phyloP scores from a whole-genome alignment of 2,113 vertebrate genomes.

The Semicossyphus pulcher region DNA sequence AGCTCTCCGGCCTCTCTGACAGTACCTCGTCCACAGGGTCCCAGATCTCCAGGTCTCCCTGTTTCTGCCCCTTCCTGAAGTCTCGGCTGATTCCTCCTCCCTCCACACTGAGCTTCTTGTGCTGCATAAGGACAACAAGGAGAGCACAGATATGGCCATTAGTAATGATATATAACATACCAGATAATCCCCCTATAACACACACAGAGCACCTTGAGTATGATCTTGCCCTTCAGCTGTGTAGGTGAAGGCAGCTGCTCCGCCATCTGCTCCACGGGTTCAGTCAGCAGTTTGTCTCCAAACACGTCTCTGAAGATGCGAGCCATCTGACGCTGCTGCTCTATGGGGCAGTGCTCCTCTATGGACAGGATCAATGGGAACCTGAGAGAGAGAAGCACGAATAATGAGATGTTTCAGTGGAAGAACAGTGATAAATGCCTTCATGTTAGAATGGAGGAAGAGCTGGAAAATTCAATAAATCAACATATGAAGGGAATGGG shows the following conservation, averaged over 20 bases:
- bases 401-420: too few species aligned
- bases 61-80: conserved; percentile 84
- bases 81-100: conserved; percentile 85
- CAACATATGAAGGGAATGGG: not conserved
- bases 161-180: not conserved
- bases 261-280: conserved; percentile 90
- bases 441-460: too few species aligned
- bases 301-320: conserved; percentile 91
- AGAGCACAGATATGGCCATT: not conserved
- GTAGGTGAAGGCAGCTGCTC: conserved; percentile 95
- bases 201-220: conserved; percentile 88
- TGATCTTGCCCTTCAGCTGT: conserved; percentile 94
- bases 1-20: too few species aligned
- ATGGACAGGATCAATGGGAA: conserved; percentile 96
- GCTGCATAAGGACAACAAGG: conserved; percentile 79
- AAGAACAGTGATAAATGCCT: too few species aligned
- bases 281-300: conserved; percentile 89
- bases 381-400: conserved; percentile 74
- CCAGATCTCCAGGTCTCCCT: conserved; percentile 96
- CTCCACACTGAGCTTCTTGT: conserved; percentile 94
- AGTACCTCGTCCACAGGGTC: conserved; percentile 95
- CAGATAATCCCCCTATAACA: too few species aligned
- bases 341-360: conserved; percentile 93
- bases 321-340: conserved; percentile 96
- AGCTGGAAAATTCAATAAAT: too few species aligned